Evolutionary conservation across 2,797 vertebrate species (phyloP), one percentile per base, ranked within the genome.

Genomic region (Sebastes umbrosus): DNA sequence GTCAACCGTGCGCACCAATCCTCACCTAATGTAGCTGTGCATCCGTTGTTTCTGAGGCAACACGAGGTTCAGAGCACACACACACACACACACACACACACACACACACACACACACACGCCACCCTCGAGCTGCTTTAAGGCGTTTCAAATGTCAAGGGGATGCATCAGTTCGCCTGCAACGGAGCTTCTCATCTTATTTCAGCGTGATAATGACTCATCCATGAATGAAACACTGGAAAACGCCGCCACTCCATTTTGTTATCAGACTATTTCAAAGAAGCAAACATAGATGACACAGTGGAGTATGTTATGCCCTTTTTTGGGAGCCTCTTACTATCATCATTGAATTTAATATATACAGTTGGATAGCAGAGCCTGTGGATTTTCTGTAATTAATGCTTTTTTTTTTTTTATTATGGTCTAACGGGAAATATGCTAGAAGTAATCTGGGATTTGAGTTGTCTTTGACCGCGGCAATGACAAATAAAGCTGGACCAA

Each of bases 71-170:
- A 79, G 39, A 86, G 68, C 79, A 50, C 66, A 82, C 79, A 50
- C 66, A 82, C 57, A 83, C 79, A 67, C 77, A 80, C 67, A 63
- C 79, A 65, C 70, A 39, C 67, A 65, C 79, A 50, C 66, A 82
- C 64, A 83, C 79, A 67, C 79, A 87, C 77, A 63, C 69, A 78
- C 67, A 84, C 83, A 65, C 77, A 75, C 68, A 54, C 8, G 59
- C 0, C 34, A 65, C 82, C 90, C 91, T 72, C 24, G 1, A 89
- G 91, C 85, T 55, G 87, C 80, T 89, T 84, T 84, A 79, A 88
- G 90, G 90, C 86, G 3, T 87, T 88, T 90, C 59, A 95, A 91
- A 94, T 93, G 92, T 93, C 93, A 93, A 79, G 87, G 84, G 93
- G 87, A 92, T 87, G 88, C 91, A 88, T 91, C 89, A 83, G 84